Conservation (phyloP, 2,113 vertebrate species). For the Paracanthobrama guichenoti region DNA sequence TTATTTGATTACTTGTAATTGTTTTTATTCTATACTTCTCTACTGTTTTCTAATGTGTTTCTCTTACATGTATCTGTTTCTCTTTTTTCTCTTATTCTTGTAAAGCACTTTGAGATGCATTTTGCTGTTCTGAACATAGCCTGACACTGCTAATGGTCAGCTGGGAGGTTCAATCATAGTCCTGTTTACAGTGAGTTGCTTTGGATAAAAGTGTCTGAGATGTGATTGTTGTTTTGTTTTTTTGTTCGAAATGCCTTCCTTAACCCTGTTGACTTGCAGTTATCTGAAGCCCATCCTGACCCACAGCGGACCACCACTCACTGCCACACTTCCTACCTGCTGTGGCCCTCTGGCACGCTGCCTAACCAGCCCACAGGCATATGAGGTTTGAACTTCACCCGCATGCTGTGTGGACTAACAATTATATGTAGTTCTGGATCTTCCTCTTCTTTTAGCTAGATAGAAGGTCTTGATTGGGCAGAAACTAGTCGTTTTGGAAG, state of each 20-base stretch:
- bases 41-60: too few relatives aligned
- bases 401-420: background rate
- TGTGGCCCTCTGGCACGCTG: conserved; percentile 90
- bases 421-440: background rate
- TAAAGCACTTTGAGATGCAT: background rate
- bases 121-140: too few relatives aligned
- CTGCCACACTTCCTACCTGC: conserved; percentile 87
- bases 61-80: too few relatives aligned
- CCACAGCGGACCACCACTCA: conserved; percentile 94
- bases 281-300: conserved; percentile 97
- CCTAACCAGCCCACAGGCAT: conserved; percentile 93
- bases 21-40: too few relatives aligned
- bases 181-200: background rate
- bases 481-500: background rate
- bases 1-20: too few relatives aligned
- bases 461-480: background rate
- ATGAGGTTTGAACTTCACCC: conserved; percentile 80
- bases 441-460: background rate
- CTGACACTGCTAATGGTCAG: too few relatives aligned
- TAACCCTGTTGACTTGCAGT: conserved; percentile 73
- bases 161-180: too few relatives aligned
- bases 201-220: background rate
- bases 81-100: too few relatives aligned
- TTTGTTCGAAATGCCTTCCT: conserved; percentile 55
- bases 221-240: too few relatives aligned